Percentiles rank a stretch among this genome's conserved stretches.
Evolutionary conservation across 2,888 invertebrate genomes (phyloP).

Genomic region (Ornithoptera alexandrae): DNA sequence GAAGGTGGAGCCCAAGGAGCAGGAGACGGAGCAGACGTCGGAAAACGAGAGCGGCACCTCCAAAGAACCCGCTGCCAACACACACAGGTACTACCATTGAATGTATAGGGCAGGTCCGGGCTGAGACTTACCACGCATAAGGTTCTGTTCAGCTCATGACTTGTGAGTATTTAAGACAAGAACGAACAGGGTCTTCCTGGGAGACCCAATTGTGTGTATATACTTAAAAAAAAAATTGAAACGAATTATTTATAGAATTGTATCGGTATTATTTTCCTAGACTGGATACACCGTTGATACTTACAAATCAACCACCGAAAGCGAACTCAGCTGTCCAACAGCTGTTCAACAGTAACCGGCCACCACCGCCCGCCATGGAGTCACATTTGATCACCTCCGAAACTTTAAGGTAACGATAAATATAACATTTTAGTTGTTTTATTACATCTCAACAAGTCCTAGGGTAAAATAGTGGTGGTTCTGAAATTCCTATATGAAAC

Average conservation of each 20-base stretch:
- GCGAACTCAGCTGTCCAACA: constrained; percentile 92
- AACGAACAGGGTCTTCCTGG: too few relatives aligned
- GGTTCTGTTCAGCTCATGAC: too few relatives aligned
- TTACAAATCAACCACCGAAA: constrained; percentile 65
- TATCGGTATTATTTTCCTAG: constrained; percentile 39
- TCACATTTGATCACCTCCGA: constrained; percentile 85
- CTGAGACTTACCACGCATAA: too few relatives aligned
- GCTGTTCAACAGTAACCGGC: constrained; percentile 86
- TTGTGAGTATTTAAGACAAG: too few relatives aligned
- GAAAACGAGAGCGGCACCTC: constrained; percentile 45
- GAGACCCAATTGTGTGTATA: too few relatives aligned
- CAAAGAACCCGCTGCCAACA: constrained; percentile 48
- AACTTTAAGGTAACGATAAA: constrained; percentile 77
- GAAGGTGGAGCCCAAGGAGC: constrained; percentile 38
- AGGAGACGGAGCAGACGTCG: constrained; percentile 36
- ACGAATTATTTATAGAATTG: too few relatives aligned
- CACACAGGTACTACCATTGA: constrained; percentile 49
- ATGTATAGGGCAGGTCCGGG: background rate
- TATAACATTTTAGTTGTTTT: too few relatives aligned
- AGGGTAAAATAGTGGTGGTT: too few relatives aligned
- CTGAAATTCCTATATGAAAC: too few relatives aligned
- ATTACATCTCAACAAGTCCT: too few relatives aligned
- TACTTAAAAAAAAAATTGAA: too few relatives aligned
- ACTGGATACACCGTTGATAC: constrained; percentile 63
- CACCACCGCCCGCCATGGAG: constrained; percentile 79